Conservation (phyloP, 2,888 invertebrate genomes). For the Galeruca laticollis region DNA sequence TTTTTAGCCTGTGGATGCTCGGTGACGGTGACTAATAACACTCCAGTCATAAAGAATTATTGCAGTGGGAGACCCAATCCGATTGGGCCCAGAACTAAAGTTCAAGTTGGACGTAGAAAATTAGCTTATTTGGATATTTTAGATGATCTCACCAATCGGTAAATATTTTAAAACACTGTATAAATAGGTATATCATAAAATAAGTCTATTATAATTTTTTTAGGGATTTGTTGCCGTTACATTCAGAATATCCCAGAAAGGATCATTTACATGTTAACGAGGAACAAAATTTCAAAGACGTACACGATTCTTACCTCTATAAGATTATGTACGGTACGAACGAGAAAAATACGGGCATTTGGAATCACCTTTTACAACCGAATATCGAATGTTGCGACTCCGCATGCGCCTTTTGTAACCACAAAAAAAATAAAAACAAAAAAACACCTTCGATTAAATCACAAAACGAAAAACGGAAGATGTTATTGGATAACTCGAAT, state of each 20-base stretch:
- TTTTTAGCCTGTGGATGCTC: constrained; percentile 2
- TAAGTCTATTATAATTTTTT: constrained; percentile 14
- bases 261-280: constrained; percentile 36
- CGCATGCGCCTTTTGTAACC: constrained; percentile 30
- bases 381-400: constrained; percentile 33
- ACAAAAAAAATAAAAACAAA: background rate
- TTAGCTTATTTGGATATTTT: constrained; percentile 54
- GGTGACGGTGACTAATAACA: background rate
- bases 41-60: background rate
- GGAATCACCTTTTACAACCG: constrained; percentile 52
- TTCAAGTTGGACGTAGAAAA: constrained; percentile 25
- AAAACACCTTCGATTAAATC: background rate
- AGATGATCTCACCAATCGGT: constrained; percentile 55
- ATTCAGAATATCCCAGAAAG: constrained; percentile 57
- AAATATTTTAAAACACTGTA: background rate
- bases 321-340: constrained; percentile 49
- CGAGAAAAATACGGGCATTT: constrained; percentile 44
- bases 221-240: constrained; percentile 55
- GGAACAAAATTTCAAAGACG: constrained; percentile 22
- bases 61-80: background rate
- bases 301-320: constrained; percentile 51
- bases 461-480: constrained; percentile 1
- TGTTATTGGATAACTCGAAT: background rate
- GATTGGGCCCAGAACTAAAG: background rate
- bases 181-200: no score